These are phyloP conservation scores for Calameuta filiformis DNA, from an alignment of 2,888 invertebrate genomes.

Conservation along the genomic window DNA sequence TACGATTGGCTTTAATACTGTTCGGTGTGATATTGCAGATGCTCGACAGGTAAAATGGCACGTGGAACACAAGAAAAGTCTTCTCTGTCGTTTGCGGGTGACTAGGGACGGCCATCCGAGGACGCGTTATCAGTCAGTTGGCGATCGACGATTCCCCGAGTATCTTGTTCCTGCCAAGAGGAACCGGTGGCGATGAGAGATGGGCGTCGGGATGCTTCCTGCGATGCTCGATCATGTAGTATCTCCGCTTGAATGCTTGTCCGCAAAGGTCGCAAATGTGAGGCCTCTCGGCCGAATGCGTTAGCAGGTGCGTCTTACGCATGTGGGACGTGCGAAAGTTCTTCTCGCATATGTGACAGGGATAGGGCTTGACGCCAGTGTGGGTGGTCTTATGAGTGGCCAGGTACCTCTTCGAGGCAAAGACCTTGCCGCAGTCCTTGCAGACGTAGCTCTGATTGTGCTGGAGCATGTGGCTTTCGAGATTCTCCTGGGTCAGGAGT, in stretches of 20 bases:
- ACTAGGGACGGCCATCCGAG: too few species aligned
- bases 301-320: slow-evolving; percentile 44
- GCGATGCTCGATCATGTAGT: slow-evolving; percentile 43
- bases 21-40: too few species aligned
- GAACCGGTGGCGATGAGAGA: slow-evolving; percentile 38
- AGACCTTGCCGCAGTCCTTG: slow-evolving; percentile 50
- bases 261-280: slow-evolving; percentile 50
- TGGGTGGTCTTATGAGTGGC: slow-evolving; percentile 47
- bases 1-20: too few species aligned
- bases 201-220: slow-evolving; percentile 44
- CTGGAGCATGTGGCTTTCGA: slow-evolving; percentile 46
- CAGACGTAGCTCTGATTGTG: slow-evolving; percentile 48
- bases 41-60: too few species aligned
- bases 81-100: too few species aligned
- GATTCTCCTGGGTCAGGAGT: slow-evolving; percentile 45
- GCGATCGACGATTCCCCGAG: background rate
- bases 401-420: slow-evolving; percentile 51
- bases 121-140: background rate
- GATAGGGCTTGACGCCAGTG: slow-evolving; percentile 45
- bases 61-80: too few species aligned
- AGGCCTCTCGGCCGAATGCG: slow-evolving; percentile 43
- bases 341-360: slow-evolving; percentile 49
- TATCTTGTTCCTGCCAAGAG: slow-evolving; percentile 29
- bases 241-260: slow-evolving; percentile 42
- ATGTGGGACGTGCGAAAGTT: slow-evolving; percentile 45